Conservation (phyloP, 2,888 invertebrate species). For the Volucella inanis region DNA sequence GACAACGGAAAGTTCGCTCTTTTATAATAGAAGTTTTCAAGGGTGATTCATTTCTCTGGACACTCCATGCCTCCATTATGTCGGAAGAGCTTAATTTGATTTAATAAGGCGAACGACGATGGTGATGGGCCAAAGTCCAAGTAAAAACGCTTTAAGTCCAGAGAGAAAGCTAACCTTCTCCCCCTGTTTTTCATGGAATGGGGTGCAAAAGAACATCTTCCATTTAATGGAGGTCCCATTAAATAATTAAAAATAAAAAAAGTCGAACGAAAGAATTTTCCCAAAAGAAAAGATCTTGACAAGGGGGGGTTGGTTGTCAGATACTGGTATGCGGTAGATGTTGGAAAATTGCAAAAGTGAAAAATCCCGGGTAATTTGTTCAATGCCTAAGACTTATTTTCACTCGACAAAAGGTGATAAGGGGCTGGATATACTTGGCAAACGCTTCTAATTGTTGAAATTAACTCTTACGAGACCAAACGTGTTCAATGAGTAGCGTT, state of each 20-base stretch:
- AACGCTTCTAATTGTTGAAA: slow-evolving; percentile 48
- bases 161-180: slow-evolving; percentile 29
- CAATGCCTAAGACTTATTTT: slow-evolving; percentile 17
- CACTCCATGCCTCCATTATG: slow-evolving; percentile 29
- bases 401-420: neutral
- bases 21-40: neutral
- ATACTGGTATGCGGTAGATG: no score
- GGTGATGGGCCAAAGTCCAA: neutral
- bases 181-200: neutral
- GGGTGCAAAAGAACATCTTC: slow-evolving; percentile 40
- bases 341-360: slow-evolving; percentile 4
- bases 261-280: slow-evolving; percentile 14
- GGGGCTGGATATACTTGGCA: slow-evolving; percentile 8
- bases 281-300: neutral
- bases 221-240: slow-evolving; percentile 46
- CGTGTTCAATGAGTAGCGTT: no score
- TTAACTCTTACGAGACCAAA: slow-evolving; percentile 17
- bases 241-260: slow-evolving; percentile 59
- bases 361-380: slow-evolving; percentile 21
- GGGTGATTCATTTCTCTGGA: slow-evolving; percentile 8
- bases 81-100: slow-evolving; percentile 61
- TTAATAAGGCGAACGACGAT: slow-evolving; percentile 55
- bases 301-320: neutral
- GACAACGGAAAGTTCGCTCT: neutral
- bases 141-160: slow-evolving; percentile 29